Evolutionary conservation across 2,113 vertebrate genomes (phyloP).

Genomic region (Salvator merianae): DNA sequence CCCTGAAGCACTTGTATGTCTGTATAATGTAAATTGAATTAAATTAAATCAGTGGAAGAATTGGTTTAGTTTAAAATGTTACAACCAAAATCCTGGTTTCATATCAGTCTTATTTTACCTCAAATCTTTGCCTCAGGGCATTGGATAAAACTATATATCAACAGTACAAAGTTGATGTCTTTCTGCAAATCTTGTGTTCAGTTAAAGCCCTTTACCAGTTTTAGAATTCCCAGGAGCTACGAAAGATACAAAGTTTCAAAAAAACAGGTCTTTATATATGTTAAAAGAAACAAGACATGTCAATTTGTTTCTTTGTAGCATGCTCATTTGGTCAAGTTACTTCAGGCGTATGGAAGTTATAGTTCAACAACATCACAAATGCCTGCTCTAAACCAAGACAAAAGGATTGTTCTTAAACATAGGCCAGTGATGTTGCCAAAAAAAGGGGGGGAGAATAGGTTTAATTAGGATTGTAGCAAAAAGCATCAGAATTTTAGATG

Average conservation of each 20-base stretch:
- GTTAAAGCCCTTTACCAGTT: background rate
- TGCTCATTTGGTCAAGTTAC: too few species aligned
- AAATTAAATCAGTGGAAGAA: slow-evolving; percentile 48
- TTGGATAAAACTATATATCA: slow-evolving; percentile 11
- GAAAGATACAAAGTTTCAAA: too few species aligned
- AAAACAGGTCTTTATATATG: too few species aligned
- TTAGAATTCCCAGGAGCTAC: background rate
- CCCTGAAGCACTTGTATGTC: slow-evolving; percentile 41
- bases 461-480: too few species aligned
- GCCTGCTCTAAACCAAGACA: too few species aligned
- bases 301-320: too few species aligned
- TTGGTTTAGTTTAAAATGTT: slow-evolving; percentile 43
- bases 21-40: slow-evolving; percentile 32
- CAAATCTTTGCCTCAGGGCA: slow-evolving; percentile 39
- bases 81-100: slow-evolving; percentile 42
- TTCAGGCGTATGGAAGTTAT: too few species aligned
- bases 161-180: slow-evolving; percentile 9
- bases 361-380: too few species aligned
- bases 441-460: background rate
- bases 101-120: slow-evolving; percentile 47
- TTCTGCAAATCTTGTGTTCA: slow-evolving; percentile 5
- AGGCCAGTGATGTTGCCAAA: background rate
- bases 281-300: too few species aligned
- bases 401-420: too few species aligned
- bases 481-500: too few species aligned